phyloP scores from a whole-genome alignment of 2,113 vertebrate species.

The Phyllostomus hastatus region DNA sequence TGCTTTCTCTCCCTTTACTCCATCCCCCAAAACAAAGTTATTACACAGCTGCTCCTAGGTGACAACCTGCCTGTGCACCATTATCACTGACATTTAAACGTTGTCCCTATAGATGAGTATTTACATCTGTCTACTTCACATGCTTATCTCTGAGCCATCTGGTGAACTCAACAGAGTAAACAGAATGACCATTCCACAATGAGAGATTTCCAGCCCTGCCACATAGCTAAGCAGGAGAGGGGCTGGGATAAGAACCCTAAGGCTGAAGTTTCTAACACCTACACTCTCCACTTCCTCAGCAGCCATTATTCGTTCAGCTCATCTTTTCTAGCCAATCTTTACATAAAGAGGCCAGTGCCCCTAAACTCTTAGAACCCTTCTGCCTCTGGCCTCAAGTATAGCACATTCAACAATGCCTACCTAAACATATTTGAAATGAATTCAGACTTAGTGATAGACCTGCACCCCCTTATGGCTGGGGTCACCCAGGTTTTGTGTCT shows the following conservation, averaged over 20 bases:
- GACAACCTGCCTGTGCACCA: not conserved
- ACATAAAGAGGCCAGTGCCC: not conserved
- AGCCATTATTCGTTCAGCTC: not conserved
- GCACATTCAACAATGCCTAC: not conserved
- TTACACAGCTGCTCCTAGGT: not conserved
- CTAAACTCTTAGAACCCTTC: not conserved
- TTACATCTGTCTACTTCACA: not conserved
- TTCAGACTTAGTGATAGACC: not conserved
- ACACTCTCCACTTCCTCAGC: not conserved
- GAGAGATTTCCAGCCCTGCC: not conserved
- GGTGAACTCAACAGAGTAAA: not conserved
- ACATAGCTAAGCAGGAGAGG: not conserved
- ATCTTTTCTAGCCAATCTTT: not conserved
- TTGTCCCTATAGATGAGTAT: not conserved
- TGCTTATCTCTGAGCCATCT: not conserved
- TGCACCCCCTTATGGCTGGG: not conserved
- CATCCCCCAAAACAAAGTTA: not conserved
- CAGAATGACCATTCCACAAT: not conserved
- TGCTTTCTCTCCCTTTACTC: not conserved
- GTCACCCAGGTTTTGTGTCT: not conserved
- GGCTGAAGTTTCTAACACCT: not conserved
- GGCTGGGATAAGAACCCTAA: not conserved
- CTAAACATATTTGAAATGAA: not conserved
- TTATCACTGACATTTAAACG: not conserved
- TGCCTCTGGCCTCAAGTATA: not conserved